phyloP scores from a whole-genome alignment of 2,888 invertebrate genomes.

The Hecatera dysodea region DNA sequence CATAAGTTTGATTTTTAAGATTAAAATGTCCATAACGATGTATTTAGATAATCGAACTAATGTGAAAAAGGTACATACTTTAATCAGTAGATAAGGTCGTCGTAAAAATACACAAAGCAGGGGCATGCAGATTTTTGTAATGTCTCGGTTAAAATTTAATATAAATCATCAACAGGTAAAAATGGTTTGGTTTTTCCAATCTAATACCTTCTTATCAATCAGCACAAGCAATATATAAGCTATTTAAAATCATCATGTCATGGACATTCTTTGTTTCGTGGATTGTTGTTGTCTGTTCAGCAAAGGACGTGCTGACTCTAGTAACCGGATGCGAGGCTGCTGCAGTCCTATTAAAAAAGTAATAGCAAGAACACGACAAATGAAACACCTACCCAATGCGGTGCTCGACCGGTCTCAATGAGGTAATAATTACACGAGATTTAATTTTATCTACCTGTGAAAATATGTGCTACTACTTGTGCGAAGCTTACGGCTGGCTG shows the following conservation, averaged over 20 bases:
- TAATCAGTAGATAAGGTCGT: background rate
- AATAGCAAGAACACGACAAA: conserved; percentile 11
- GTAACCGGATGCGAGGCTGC: background rate
- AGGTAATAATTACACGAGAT: conserved; percentile 30
- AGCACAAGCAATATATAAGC: too few relatives aligned
- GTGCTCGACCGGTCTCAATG: conserved; percentile 1
- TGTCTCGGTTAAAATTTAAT: background rate
- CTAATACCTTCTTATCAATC: too few relatives aligned
- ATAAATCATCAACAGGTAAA: background rate
- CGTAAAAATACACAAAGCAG: background rate
- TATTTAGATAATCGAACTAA: background rate
- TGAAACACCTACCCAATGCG: conserved; percentile 3
- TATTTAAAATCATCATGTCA: background rate
- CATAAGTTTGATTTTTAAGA: background rate
- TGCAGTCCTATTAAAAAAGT: background rate
- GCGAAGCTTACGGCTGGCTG: conserved; percentile 21
- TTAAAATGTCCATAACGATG: too few relatives aligned
- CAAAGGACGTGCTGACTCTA: background rate
- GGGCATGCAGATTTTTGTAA: background rate
- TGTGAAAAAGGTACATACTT: background rate
- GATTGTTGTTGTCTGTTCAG: background rate
- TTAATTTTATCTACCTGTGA: conserved; percentile 23
- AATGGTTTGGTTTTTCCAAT: too few relatives aligned
- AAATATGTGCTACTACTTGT: conserved; percentile 36
- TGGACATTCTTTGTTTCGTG: background rate